A percentile compares a stretch with the other conserved stretches of the same genome.
phyloP scores from a whole-genome alignment of 1,140 invertebrate species.

The Mizuhopecten yessoensis region DNA sequence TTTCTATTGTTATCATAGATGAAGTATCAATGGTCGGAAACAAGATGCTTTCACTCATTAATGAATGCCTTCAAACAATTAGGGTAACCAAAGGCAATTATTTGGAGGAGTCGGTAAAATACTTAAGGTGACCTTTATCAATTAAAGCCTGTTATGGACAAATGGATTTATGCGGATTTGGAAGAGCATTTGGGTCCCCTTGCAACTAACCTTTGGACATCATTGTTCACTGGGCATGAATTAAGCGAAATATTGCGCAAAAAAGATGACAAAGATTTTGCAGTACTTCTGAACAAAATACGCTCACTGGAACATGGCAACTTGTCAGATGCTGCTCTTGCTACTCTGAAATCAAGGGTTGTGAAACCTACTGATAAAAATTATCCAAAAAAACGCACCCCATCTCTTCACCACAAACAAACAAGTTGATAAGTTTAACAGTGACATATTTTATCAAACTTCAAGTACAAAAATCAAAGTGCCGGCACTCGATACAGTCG shows the following conservation, averaged over 20 bases:
- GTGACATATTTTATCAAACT: not conserved
- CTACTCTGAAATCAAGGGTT: too few relatives aligned
- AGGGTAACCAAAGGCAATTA: not conserved
- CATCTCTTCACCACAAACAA: not conserved
- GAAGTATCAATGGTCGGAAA: conserved; percentile 39
- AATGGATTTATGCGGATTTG: conserved; percentile 42
- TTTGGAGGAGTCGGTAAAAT: conserved; percentile 33
- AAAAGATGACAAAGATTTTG: too few relatives aligned
- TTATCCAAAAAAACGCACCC: not conserved
- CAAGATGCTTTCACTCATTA: conserved; percentile 1
- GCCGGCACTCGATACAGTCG: not conserved
- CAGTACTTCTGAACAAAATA: too few relatives aligned
- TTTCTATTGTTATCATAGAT: conserved; percentile 40
- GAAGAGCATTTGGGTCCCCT: not conserved
- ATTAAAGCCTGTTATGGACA: too few relatives aligned
- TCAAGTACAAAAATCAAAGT: not conserved
- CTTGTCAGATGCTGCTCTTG: too few relatives aligned
- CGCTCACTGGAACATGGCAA: too few relatives aligned
- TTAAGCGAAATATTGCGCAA: too few relatives aligned
- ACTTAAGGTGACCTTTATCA: conserved; percentile 43
- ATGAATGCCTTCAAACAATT: not conserved
- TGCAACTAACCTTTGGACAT: too few relatives aligned
- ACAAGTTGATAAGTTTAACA: conserved; percentile 21
- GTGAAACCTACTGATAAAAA: not conserved
- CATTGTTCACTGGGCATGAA: too few relatives aligned